Conservation (phyloP, 2,797 vertebrate species). For the Benthosema pterotum region DNA sequence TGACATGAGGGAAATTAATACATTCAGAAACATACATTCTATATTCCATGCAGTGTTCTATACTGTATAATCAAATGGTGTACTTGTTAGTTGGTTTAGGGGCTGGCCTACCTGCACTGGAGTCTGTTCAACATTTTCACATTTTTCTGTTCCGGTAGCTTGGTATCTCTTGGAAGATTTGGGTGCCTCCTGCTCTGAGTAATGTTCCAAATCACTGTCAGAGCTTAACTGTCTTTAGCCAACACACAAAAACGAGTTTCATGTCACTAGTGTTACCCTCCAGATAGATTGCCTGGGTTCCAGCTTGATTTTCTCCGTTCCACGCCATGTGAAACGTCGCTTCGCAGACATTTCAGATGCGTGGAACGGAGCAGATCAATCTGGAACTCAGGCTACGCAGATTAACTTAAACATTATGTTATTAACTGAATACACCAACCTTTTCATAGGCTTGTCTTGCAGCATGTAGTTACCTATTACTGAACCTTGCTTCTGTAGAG, state of each 20-base stretch:
- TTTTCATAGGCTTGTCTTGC: constrained; percentile 76
- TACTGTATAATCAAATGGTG: too few relatives aligned
- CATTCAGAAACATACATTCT: too few relatives aligned
- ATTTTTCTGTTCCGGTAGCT: constrained; percentile 50
- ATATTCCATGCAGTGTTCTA: too few relatives aligned
- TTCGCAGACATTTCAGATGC: too few relatives aligned
- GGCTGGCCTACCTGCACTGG: constrained; percentile 63
- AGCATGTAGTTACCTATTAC: constrained; percentile 81
- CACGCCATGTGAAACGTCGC: too few relatives aligned
- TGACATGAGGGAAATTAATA: too few relatives aligned
- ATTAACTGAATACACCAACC: constrained; percentile 68
- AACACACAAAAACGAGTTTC: constrained; percentile 54
- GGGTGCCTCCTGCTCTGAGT: constrained; percentile 55
- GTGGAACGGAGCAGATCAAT: too few relatives aligned
- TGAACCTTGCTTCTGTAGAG: constrained; percentile 83
- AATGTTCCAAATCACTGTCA: constrained; percentile 58
- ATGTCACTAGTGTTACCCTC: neutral
- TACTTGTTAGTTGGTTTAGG: constrained; percentile 19
- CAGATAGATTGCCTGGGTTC: too few relatives aligned
- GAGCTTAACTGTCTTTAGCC: constrained; percentile 73
- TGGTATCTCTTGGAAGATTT: constrained; percentile 70
- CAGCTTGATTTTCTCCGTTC: too few relatives aligned
- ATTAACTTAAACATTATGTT: neutral
- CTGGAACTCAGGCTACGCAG: too few relatives aligned
- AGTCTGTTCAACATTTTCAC: constrained; percentile 46